Conservation (phyloP, 2,888 invertebrate species). For the Patella depressa region DNA sequence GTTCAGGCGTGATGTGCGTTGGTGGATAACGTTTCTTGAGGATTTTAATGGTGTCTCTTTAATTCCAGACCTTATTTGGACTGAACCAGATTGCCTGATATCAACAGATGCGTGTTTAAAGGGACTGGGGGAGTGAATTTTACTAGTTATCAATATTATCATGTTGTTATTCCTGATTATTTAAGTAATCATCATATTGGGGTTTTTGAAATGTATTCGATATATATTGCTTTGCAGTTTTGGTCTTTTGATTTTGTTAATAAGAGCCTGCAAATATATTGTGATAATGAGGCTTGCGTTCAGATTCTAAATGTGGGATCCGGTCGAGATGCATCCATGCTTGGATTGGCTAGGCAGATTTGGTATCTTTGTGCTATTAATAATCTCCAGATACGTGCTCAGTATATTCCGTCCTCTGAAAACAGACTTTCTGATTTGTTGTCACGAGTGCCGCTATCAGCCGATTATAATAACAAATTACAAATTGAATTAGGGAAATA, state of each 20-base stretch:
- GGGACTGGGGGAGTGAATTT: slow-evolving; percentile 5
- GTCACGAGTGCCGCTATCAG: too few species aligned
- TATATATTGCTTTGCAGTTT: background rate
- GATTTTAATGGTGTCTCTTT: background rate
- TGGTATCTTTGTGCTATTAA: background rate
- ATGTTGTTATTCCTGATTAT: background rate
- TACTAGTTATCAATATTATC: background rate
- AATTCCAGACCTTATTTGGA: background rate
- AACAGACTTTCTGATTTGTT: too few species aligned
- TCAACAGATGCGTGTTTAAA: background rate
- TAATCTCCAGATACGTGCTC: too few species aligned
- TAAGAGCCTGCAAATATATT: too few species aligned
- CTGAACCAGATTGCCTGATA: background rate
- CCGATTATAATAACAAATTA: too few species aligned
- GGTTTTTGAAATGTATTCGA: background rate
- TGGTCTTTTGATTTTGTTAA: background rate
- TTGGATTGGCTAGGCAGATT: background rate
- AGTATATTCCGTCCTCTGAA: too few species aligned
- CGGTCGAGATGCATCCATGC: background rate
- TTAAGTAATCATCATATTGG: background rate
- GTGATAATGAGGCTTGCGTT: background rate
- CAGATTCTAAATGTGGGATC: background rate
- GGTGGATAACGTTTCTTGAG: background rate
- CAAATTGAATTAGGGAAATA: too few species aligned
- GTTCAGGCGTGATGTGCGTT: background rate